Evolutionary conservation across 2,888 invertebrate genomes (phyloP).

Genomic region (Hypena proboscidalis): DNA sequence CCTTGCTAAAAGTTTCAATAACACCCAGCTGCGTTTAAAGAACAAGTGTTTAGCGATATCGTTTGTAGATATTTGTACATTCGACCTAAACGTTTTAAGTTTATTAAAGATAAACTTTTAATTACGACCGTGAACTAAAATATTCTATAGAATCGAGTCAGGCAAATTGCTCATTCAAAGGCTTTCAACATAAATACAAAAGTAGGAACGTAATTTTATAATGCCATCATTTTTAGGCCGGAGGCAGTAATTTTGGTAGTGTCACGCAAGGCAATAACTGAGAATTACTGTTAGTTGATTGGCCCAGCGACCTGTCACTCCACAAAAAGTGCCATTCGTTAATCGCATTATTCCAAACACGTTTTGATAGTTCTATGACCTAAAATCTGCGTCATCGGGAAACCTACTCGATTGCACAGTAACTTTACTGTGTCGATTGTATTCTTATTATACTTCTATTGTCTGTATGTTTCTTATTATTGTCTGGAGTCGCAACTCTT

Average conservation of each 20-base stretch:
- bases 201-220: neutral
- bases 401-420: neutral
- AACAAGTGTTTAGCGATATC: conserved; percentile 15
- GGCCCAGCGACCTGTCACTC: neutral
- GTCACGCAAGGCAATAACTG: conserved; percentile 3
- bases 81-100: conserved; percentile 23
- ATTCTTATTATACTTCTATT: too few relatives aligned
- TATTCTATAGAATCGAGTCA: conserved; percentile 25
- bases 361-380: neutral
- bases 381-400: neutral
- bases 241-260: neutral
- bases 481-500: too few relatives aligned
- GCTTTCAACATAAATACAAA: conserved; percentile 14
- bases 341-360: neutral
- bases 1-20: conserved; percentile 4
- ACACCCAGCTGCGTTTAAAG: conserved; percentile 6
- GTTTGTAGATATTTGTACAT: conserved; percentile 16
- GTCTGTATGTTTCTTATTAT: too few relatives aligned
- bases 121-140: conserved; percentile 30
- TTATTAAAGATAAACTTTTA: conserved; percentile 21
- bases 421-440: too few relatives aligned
- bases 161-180: conserved; percentile 23
- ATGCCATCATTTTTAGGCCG: neutral
- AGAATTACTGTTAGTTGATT: conserved; percentile 4
- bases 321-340: neutral